Evolutionary conservation across 2,797 vertebrate species (phyloP).

Genomic region (Limnodromus scolopaceus): DNA sequence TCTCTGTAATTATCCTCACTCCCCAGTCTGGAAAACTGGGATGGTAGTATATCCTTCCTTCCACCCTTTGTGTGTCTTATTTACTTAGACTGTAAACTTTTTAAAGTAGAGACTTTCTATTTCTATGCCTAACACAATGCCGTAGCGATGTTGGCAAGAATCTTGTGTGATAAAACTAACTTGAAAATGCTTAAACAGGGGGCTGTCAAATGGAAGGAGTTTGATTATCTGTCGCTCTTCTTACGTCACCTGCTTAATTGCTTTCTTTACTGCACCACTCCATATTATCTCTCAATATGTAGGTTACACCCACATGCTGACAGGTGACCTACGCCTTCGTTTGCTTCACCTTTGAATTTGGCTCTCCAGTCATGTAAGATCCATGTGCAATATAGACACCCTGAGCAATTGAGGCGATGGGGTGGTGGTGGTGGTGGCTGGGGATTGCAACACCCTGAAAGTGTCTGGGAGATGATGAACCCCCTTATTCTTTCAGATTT

Average conservation of each 20-base stretch:
- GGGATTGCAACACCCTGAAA: background rate
- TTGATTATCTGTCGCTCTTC: background rate
- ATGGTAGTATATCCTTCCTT: slow-evolving; percentile 45
- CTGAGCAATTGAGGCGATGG: background rate
- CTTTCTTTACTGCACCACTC: background rate
- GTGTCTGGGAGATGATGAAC: background rate
- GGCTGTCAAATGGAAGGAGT: background rate
- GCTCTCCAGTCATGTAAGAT: background rate
- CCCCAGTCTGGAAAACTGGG: background rate
- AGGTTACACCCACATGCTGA: background rate
- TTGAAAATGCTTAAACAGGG: background rate
- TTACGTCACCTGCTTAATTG: background rate
- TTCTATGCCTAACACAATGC: background rate
- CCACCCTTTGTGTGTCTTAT: slow-evolving; percentile 47
- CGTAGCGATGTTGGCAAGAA: background rate
- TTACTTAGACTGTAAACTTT: slow-evolving; percentile 40
- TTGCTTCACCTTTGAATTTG: slow-evolving; percentile 17
- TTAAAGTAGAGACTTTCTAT: background rate
- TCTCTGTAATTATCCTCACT: background rate
- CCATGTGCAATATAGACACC: background rate
- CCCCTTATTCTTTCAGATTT: background rate
- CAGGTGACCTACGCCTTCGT: background rate
- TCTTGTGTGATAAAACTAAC: background rate
- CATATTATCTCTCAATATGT: background rate
- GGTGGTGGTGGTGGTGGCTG: background rate